phyloP scores from a whole-genome alignment of 2,113 vertebrate species.

The Dasyurus viverrinus region DNA sequence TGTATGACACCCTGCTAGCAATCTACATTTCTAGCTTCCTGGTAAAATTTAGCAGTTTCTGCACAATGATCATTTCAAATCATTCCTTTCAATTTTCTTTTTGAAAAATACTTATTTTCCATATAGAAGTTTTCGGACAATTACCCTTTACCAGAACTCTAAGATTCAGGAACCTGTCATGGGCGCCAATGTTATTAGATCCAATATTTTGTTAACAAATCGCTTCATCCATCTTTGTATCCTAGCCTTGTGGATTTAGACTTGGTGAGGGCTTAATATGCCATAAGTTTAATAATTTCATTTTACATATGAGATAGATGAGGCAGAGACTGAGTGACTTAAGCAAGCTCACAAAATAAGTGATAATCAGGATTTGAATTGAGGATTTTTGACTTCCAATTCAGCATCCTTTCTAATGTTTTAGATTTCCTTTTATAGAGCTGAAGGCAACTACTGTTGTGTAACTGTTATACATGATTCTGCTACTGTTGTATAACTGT shows the following conservation, averaged over 20 bases:
- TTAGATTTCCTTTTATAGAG: background rate
- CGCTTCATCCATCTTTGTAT: background rate
- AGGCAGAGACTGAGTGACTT: background rate
- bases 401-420: background rate
- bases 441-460: background rate
- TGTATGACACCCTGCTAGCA: background rate
- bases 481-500: too few species aligned
- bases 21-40: background rate
- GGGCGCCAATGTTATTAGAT: background rate
- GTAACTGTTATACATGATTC: too few species aligned
- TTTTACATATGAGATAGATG: background rate
- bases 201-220: background rate
- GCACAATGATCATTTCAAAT: background rate
- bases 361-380: background rate
- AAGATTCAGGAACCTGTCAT: background rate
- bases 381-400: background rate
- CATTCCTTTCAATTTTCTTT: background rate
- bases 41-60: background rate
- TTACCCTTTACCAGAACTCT: background rate
- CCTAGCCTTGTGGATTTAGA: background rate
- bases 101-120: background rate
- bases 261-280: background rate
- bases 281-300: background rate
- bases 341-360: background rate
- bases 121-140: background rate